These are phyloP conservation scores for Cordilura impudica DNA, from an alignment of 2,888 invertebrate species.

Conservation along the genomic window DNA sequence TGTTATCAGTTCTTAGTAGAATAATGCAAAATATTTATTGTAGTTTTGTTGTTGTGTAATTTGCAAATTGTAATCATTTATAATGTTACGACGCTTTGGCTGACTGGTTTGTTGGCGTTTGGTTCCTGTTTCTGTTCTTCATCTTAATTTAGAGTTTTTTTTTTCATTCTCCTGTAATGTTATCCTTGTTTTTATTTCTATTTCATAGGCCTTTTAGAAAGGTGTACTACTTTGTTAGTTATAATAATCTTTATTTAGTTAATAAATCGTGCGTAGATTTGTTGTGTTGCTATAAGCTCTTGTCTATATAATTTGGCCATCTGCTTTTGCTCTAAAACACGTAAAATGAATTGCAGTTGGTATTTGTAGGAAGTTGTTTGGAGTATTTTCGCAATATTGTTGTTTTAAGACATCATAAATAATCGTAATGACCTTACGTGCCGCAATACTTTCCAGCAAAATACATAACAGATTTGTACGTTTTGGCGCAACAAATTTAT, in stretches of 20 bases:
- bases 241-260: conserved; percentile 57
- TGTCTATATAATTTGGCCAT: conserved; percentile 27
- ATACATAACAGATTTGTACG: background rate
- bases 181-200: background rate
- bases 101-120: background rate
- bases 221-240: conserved; percentile 46
- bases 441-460: conserved; percentile 33
- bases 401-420: conserved; percentile 62
- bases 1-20: conserved; percentile 19
- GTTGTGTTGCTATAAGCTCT: conserved; percentile 17
- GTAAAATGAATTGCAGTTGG: conserved; percentile 16
- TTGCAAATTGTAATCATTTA: conserved; percentile 54
- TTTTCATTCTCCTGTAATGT: background rate
- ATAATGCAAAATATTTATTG: conserved; percentile 41
- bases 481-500: background rate
- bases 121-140: background rate
- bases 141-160: background rate
- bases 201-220: background rate
- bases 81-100: conserved; percentile 3
- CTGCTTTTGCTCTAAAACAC: conserved; percentile 30
- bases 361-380: conserved; percentile 25
- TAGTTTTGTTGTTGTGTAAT: conserved; percentile 9
- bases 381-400: conserved; percentile 27
- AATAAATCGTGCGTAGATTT: conserved; percentile 61
- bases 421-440: conserved; percentile 65